These are phyloP conservation scores for Proales similis DNA, from an alignment of 1,140 invertebrate genomes.

Conservation along the genomic window DNA sequence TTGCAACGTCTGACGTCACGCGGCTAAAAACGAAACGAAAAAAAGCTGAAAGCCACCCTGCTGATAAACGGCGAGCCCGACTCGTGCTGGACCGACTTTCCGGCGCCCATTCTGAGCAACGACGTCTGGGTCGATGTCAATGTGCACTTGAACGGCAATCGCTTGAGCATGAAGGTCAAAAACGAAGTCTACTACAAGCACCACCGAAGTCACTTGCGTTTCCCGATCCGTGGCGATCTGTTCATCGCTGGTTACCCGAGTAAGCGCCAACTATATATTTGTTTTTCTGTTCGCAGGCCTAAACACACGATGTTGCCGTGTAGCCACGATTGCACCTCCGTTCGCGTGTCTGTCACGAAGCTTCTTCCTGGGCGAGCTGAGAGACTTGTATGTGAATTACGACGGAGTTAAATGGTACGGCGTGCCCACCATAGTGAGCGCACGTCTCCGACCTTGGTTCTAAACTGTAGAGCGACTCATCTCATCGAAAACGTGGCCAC, in stretches of 20 bases:
- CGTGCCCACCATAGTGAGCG: neutral
- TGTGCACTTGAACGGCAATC: constrained; percentile 6
- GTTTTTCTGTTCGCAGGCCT: neutral
- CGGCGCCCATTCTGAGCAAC: constrained; percentile 1
- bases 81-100: constrained; percentile 33
- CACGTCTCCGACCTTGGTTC: constrained; percentile 34
- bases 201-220: constrained; percentile 9
- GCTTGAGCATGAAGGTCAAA: constrained; percentile 33
- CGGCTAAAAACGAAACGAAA: neutral
- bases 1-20: neutral
- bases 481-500: neutral
- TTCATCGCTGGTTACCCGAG: constrained; percentile 31
- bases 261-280: neutral
- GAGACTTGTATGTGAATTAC: constrained; percentile 32
- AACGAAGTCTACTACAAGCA: constrained; percentile 9
- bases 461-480: too few species aligned
- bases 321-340: constrained; percentile 17
- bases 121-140: constrained; percentile 13
- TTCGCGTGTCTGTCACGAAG: constrained; percentile 26
- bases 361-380: constrained; percentile 33
- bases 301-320: neutral
- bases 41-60: constrained; percentile 33
- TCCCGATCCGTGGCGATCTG: constrained; percentile 29
- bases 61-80: constrained; percentile 30
- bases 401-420: constrained; percentile 37